Evolutionary conservation across 1,140 invertebrate species (phyloP).

Genomic region (Mamestra configurata): DNA sequence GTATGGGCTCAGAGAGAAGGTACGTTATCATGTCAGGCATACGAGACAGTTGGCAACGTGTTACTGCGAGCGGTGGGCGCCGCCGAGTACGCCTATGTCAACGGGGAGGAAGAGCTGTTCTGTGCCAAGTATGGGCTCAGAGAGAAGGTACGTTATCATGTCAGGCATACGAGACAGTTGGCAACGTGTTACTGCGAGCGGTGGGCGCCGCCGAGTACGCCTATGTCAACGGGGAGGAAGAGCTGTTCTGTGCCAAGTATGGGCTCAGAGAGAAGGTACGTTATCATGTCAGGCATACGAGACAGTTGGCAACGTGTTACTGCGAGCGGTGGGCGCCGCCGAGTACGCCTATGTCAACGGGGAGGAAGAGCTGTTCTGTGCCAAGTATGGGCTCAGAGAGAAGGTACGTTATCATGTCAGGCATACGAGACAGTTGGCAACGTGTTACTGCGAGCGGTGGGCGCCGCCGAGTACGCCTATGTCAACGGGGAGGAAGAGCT

Average conservation of each 20-base stretch:
- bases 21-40: conserved; percentile 75
- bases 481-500: conserved; percentile 89
- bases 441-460: conserved; percentile 94
- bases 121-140: conserved; percentile 94
- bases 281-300: conserved; percentile 74
- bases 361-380: conserved; percentile 92
- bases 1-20: conserved; percentile 93
- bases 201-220: conserved; percentile 95
- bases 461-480: conserved; percentile 93
- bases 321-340: conserved; percentile 95
- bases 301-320: conserved; percentile 93
- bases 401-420: conserved; percentile 86
- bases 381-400: conserved; percentile 92
- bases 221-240: conserved; percentile 89
- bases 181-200: conserved; percentile 94
- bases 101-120: conserved; percentile 91
- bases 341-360: conserved; percentile 92
- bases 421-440: conserved; percentile 91
- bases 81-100: conserved; percentile 92
- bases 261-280: conserved; percentile 92
- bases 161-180: conserved; percentile 88
- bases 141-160: conserved; percentile 87
- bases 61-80: conserved; percentile 95
- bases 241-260: conserved; percentile 93
- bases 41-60: conserved; percentile 91